Conservation (phyloP, 2,113 vertebrate genomes). For the Orientallactaga bullata region DNA sequence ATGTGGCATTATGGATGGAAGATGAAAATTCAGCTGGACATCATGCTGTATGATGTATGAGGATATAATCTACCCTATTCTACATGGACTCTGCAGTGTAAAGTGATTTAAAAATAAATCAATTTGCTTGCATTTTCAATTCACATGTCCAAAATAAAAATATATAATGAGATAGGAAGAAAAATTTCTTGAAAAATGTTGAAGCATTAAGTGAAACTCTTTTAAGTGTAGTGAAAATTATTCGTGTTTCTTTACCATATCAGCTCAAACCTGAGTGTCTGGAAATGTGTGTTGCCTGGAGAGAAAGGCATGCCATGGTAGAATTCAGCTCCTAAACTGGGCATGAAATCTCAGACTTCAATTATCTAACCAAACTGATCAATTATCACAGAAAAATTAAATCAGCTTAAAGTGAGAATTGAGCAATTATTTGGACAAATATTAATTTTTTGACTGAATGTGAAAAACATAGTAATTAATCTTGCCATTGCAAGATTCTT, state of each 20-base stretch:
- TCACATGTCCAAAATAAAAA: conserved; percentile 47
- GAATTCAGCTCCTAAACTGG: background rate
- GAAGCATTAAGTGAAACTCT: background rate
- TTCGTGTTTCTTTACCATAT: background rate
- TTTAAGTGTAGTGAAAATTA: background rate
- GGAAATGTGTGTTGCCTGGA: background rate
- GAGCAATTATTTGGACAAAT: background rate
- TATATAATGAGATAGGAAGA: background rate
- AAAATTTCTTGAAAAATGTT: background rate
- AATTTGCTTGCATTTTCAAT: conserved; percentile 1
- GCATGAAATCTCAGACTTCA: background rate
- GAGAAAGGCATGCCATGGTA: background rate
- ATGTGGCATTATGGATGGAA: background rate
- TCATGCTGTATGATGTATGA: conserved; percentile 2
- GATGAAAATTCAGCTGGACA: conserved; percentile 35
- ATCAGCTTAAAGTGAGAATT: background rate
- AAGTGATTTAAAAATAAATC: conserved; percentile 13
- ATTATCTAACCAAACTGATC: background rate
- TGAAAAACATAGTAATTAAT: background rate
- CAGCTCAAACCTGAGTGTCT: background rate
- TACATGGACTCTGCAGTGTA: background rate
- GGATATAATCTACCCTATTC: background rate
- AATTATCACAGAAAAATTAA: conserved; percentile 41
- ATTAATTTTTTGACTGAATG: background rate
- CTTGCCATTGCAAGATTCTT: background rate